Evolutionary conservation across 2,113 vertebrate species (phyloP), one percentile per base, ranked within the genome.

Genomic region (Nerophis ophidion): DNA sequence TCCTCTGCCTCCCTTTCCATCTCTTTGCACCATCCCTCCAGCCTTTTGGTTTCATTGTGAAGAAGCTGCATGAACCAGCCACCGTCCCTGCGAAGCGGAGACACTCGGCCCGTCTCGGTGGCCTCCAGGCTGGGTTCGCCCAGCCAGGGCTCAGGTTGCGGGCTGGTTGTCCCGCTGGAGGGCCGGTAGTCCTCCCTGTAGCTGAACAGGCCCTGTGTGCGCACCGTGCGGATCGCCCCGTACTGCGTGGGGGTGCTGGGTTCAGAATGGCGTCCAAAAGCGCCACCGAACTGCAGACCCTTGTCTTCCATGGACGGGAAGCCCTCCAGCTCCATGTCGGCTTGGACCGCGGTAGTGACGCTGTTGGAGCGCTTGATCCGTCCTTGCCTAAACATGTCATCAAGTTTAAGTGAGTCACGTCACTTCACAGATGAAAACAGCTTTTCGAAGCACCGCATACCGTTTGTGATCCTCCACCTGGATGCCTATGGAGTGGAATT

Each of bases 321-420:
- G 54, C 94, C 94, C 82, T 99, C 96, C 71, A 95, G 82, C 75
- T 99, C 96, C 84, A 98, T 75, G 84, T 99, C 97, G 0, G 96
- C 97, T 75, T 99, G 97, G 50, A 99, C 97, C 4, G 91, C 96
- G 1, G 97, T 96, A 8, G 97, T 98, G 70, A 98, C 97, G 0
- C 97, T 99, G 88, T 99, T 98, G 5, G 97, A 99, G 17, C 97
- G 92, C 75, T 96, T 98, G 82, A 99, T 95, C 61, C 97, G 91
- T 8, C 95, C 96, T 0, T 94, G 92, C 52, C 97, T 99, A 64
- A 13, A 70, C 57, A 47, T 17, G 38, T 56, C 33, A 48, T 48
- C 1, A 7, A 4, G 10, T 16, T 7, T 52, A 2, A 57, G 7
- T 7, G 5, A 48, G 12, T 34, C 44, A 12, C 26, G 26, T 26